Evolutionary conservation across 2,113 vertebrate species (phyloP), one percentile per base, ranked within the genome.

Genomic region (Protobothrops flavoviridis): DNA sequence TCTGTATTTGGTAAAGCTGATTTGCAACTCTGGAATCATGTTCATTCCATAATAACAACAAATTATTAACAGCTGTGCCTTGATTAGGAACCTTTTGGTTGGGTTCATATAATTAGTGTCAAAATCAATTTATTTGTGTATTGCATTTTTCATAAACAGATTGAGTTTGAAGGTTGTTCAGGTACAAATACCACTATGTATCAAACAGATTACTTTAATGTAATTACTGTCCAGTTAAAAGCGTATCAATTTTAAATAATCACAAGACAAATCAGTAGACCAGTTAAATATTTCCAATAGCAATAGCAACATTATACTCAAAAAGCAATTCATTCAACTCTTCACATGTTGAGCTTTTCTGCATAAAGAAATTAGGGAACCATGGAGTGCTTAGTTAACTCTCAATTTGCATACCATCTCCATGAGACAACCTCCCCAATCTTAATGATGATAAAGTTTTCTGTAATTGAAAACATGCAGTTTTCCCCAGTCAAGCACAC

Each of bases 21-120:
- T 15, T 52, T 48, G 50, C 26, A 50, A 61, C 13, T 15, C 26
- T 59, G 88, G 55, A 50, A 26, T 56, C n/a, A 74, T 24, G 43
- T 57, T 93, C 43, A 57, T 85, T 85, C 39, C 89, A 53, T 88
- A 90, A 21, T 59, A 92, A 12, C 48, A 55, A 48, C 15, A 52
- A 59, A 86, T 57, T 81, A 91, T 85, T 26, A 69, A 81, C 23
- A 59, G n/a, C n/a, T 85, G 45, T 86, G 90, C 13, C 3, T 93
- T 96, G 96, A 87, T 93, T 90, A 94, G 95, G 48, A 1, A 13
- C 43, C 86, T 87, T 29, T 87, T 87, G 48, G 50, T 81, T 50
- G 43, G 86, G 50, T n/a, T 87, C 86, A 52, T 52, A 29, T 81
- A 81, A 81, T 81, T 81, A 43, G 74, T 81, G 74, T 81, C 74